These are phyloP conservation scores for Delphinapterus leucas DNA, from an alignment of 2,113 vertebrate species.

Conservation along the genomic window DNA sequence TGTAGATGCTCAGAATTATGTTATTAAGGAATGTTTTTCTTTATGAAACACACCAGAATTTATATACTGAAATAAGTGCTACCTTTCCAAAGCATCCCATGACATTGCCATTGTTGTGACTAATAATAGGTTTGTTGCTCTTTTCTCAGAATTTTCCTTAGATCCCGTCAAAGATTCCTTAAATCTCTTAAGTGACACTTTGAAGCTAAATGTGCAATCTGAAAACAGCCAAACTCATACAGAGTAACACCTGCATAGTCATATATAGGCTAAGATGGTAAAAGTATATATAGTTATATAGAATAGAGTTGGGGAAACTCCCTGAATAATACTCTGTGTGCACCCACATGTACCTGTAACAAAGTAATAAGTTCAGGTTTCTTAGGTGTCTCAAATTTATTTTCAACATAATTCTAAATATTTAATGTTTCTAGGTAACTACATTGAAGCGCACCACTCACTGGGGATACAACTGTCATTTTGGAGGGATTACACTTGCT, in stretches of 20 bases:
- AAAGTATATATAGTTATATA: background rate
- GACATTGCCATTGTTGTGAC: background rate
- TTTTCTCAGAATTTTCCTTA: background rate
- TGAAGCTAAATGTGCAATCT: background rate
- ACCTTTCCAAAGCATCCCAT: background rate
- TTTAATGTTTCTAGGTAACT: background rate
- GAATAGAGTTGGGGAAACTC: background rate
- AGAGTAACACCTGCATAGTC: background rate
- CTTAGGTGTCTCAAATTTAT: background rate
- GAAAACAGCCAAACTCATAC: background rate
- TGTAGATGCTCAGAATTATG: background rate
- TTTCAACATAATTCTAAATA: background rate
- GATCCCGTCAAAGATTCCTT: background rate
- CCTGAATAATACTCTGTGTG: background rate
- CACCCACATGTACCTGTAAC: background rate
- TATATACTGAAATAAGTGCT: background rate
- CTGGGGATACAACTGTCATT: background rate
- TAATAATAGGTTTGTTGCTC: background rate
- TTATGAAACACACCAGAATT: background rate
- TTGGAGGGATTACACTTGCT: background rate
- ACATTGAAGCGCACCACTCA: background rate
- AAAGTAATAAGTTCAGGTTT: background rate
- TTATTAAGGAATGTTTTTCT: background rate
- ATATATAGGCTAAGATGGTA: background rate
- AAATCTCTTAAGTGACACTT: background rate